Base-by-base conservation (phyloP, 2,888 invertebrate species). In the Ormyrus nitidulus region DNA sequence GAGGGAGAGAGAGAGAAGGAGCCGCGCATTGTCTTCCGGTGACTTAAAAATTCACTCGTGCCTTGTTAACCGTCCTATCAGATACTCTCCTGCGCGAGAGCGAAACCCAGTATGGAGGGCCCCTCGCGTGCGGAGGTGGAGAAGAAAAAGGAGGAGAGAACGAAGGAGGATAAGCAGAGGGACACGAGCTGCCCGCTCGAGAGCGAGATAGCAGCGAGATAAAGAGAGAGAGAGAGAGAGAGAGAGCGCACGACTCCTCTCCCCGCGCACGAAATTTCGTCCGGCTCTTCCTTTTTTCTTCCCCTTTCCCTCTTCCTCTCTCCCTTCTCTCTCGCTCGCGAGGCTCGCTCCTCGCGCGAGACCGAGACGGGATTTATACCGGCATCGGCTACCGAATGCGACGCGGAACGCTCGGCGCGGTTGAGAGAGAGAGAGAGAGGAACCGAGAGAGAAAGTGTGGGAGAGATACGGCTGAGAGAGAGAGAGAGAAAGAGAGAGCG, bases 21-120 rank as follows among this genome's bases (percentile, higher is more conserved):
- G 75, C 80, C 82, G 85, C 81, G 88, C 89, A 90, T 90, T 89
- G 90, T 90, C 87, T 87, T 89, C 85, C 84, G 86, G 86, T 87
- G 88, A 89, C 88, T 89, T 89, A 88, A 90, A 90, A 89, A 90
- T 89, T 87, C 87, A 88, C 88, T 90, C 90, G 90, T 90, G 90
- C 86, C 89, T 90, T 89, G 90, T 90, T 90, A 90, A 89, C 84
- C 86, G 85, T 83, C 84, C 86, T 89, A 89, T 89, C 89, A 85
- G 89, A 88, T 88, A 85, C 85, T 85, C 84, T 81, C 81, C 70
- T 81, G 59, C 59, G 74, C 56, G 68, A 76, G 53, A 66, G 59
- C 34, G 61, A 72, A 68, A 59, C 66, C 49, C 66, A 78, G 72
- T 61, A 59, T 53, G 72, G 79, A 56, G 59, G 65, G 44, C 46